phyloP scores from a whole-genome alignment of 2,797 vertebrate species.

The Nyctibius grandis region DNA sequence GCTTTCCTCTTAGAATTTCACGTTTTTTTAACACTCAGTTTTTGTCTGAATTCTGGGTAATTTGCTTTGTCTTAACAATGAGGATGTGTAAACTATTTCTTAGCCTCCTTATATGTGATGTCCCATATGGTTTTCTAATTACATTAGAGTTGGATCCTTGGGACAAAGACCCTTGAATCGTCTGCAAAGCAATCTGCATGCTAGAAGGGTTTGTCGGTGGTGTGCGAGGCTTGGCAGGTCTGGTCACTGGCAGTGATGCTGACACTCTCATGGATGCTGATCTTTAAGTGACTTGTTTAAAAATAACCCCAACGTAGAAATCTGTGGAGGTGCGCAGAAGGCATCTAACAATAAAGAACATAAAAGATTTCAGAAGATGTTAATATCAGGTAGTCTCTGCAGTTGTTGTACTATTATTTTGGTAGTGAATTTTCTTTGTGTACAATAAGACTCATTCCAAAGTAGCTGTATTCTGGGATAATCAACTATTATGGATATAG shows the following conservation, averaged over 20 bases:
- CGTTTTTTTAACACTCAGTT: rapidly evolving
- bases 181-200: neutral
- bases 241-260: neutral
- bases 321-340: neutral
- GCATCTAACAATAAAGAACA: neutral
- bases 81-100: rapidly evolving
- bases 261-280: neutral
- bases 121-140: neutral
- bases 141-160: neutral
- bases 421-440: neutral
- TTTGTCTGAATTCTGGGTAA: neutral
- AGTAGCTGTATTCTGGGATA: neutral
- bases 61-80: neutral
- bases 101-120: neutral
- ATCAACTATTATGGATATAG: neutral
- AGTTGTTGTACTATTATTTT: neutral
- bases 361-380: neutral
- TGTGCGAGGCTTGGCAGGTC: neutral
- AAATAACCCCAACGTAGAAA: neutral
- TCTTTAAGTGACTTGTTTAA: neutral
- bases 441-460: neutral
- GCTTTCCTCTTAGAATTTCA: neutral
- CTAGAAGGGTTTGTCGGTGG: neutral
- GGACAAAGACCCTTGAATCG: neutral
- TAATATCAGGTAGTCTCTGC: neutral